Evolutionary conservation across 2,797 vertebrate genomes (phyloP).

Genomic region (Enteromius treurensis): DNA sequence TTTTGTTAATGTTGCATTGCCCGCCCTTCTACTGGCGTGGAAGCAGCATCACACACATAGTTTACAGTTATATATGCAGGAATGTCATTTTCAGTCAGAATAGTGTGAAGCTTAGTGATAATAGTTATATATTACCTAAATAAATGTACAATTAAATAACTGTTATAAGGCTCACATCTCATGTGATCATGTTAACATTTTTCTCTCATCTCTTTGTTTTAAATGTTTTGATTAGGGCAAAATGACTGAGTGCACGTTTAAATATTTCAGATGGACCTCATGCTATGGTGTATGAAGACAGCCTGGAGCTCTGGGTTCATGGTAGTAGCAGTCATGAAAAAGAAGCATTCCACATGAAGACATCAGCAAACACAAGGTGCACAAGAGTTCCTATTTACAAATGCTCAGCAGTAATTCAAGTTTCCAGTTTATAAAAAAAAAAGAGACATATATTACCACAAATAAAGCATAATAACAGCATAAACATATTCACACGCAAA

Average conservation of each 20-base stretch:
- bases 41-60: not conserved
- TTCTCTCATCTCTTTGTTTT: not conserved
- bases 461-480: slow-evolving; percentile 80
- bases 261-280: slow-evolving; percentile 27
- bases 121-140: not conserved
- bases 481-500: slow-evolving; percentile 84
- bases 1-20: not conserved
- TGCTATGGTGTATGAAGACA: slow-evolving; percentile 3
- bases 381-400: slow-evolving; percentile 92
- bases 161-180: not conserved
- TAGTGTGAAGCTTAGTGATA: not conserved
- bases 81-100: not conserved
- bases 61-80: not conserved
- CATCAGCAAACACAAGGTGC: slow-evolving; percentile 90
- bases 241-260: slow-evolving; percentile 25
- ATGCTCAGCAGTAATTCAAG: slow-evolving; percentile 98
- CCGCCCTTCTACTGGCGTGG: not conserved
- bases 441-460: slow-evolving; percentile 69
- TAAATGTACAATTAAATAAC: not conserved
- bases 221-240: not conserved
- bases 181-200: not conserved
- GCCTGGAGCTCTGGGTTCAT: slow-evolving; percentile 61
- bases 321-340: slow-evolving; percentile 69
- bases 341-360: slow-evolving; percentile 78
- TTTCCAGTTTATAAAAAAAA: slow-evolving; percentile 91